Evolutionary conservation across 2,113 vertebrate genomes (phyloP).

Genomic region (Setophaga coronata): DNA sequence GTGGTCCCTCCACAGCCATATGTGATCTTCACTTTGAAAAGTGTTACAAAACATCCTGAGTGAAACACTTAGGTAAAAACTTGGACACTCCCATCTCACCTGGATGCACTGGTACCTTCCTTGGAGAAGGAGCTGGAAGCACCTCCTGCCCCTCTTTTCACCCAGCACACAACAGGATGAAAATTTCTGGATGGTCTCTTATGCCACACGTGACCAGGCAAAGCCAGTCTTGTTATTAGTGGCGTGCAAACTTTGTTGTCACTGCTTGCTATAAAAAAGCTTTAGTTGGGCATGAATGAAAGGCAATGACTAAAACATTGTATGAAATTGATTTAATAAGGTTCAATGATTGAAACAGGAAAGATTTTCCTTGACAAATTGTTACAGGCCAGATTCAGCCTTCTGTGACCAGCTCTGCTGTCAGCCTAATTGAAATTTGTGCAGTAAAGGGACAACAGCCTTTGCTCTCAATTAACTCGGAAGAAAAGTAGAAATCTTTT

Average conservation of each 20-base stretch:
- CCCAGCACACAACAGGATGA: neutral
- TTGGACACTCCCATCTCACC: neutral
- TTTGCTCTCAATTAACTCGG: constrained; percentile 38
- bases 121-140: neutral
- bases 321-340: constrained; percentile 40
- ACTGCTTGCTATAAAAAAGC: neutral
- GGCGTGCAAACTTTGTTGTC: neutral
- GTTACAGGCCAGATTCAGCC: constrained; percentile 11
- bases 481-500: neutral
- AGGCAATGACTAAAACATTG: neutral
- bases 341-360: constrained; percentile 24
- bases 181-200: neutral
- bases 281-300: neutral
- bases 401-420: constrained; percentile 27
- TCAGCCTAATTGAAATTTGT: constrained; percentile 2
- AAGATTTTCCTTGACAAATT: constrained; percentile 37
- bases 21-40: neutral
- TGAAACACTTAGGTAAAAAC: neutral
- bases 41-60: neutral
- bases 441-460: neutral
- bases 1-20: neutral
- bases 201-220: neutral
- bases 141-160: neutral
- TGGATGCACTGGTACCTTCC: neutral
- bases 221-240: neutral